A percentile compares a stretch with the other conserved stretches of the same genome.
phyloP scores from a whole-genome alignment of 2,797 vertebrate species.

The Spondyliosoma cantharus region DNA sequence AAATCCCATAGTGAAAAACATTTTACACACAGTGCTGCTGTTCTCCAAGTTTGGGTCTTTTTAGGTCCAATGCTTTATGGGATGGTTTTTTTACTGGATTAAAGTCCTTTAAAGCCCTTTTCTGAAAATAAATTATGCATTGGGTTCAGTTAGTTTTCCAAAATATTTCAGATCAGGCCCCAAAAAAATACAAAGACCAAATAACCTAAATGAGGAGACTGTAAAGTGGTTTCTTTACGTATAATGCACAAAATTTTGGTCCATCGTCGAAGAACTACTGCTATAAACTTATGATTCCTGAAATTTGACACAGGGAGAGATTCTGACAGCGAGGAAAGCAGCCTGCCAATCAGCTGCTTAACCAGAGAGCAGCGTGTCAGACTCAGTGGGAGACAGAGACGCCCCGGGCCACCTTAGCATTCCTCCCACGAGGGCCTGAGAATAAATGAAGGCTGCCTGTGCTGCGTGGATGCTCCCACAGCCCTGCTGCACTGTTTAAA shows the following conservation, averaged over 20 bases:
- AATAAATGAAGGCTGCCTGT: slow-evolving; percentile 32
- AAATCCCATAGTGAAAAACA: no score
- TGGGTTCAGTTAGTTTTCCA: not conserved
- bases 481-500: slow-evolving; percentile 18
- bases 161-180: not conserved
- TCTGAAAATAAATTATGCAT: not conserved
- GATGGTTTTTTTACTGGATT: not conserved
- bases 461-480: slow-evolving; percentile 12
- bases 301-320: not conserved
- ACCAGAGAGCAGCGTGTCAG: slow-evolving; percentile 12
- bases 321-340: slow-evolving; percentile 4
- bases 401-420: not conserved
- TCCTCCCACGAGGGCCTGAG: not conserved
- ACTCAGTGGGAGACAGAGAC: slow-evolving; percentile 4
- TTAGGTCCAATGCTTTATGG: no score
- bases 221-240: not conserved
- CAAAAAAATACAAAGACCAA: not conserved
- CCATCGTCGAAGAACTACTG: not conserved
- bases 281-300: not conserved
- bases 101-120: not conserved
- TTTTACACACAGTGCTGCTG: no score
- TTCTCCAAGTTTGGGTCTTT: no score
- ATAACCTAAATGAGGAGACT: not conserved
- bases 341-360: slow-evolving; percentile 31
- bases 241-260: not conserved